Evolutionary conservation across 2,113 vertebrate genomes (phyloP).

Genomic region (Apistogramma diplotaenia): DNA sequence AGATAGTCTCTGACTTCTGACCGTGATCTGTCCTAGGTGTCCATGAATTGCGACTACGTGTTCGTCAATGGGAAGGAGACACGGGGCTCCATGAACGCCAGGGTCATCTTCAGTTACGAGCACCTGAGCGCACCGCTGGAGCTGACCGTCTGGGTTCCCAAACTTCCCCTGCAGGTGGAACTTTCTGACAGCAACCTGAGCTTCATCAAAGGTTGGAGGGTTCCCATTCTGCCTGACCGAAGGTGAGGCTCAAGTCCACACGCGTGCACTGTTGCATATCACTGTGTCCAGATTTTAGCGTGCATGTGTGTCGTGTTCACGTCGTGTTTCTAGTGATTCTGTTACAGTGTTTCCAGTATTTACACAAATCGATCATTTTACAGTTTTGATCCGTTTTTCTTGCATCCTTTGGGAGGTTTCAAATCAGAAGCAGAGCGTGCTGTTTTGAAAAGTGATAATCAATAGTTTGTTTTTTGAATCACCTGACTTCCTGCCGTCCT

Average conservation of each 20-base stretch:
- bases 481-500: background rate
- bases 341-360: background rate
- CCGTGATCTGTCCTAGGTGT: conserved; percentile 79
- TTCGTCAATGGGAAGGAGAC: conserved; percentile 97
- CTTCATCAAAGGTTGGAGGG: conserved; percentile 98
- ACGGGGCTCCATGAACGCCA: conserved; percentile 90
- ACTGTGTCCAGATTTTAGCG: too few species aligned
- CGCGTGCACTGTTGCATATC: too few species aligned
- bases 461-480: too few species aligned
- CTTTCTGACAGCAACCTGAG: conserved; percentile 88
- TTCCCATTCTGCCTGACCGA: conserved; percentile 90
- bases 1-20: conserved; percentile 55
- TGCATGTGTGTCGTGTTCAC: fast-evolving
- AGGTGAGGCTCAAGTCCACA: conserved; percentile 75
- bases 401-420: background rate
- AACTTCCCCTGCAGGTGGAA: conserved; percentile 90
- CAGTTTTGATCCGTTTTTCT: background rate
- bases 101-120: conserved; percentile 95
- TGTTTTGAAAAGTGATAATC: background rate
- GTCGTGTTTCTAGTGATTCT: background rate
- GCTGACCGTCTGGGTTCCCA: conserved; percentile 97
- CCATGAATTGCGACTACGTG: conserved; percentile 96
- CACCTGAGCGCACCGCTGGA: conserved; percentile 90
- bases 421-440: background rate
- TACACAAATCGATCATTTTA: background rate